Percentiles rank a stretch among this genome's conserved stretches.
Conservation (phyloP, 2,888 invertebrate genomes). For the Proisotoma minuta region DNA sequence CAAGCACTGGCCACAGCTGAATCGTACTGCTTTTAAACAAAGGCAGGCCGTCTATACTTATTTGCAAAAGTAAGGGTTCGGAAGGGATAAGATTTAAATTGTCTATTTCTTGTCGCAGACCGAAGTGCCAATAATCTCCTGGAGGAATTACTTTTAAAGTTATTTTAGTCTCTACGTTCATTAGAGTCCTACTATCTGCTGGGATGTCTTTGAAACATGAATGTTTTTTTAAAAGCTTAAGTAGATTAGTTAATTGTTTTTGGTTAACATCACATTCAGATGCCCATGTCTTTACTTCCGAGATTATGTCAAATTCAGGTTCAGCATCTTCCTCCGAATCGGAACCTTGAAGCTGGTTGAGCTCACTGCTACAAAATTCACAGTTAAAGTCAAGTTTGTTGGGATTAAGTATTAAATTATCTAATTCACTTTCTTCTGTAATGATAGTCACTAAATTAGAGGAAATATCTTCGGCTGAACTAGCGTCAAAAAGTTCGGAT, state of each 20-base stretch:
- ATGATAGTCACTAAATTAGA: not conserved
- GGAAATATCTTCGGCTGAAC: not conserved
- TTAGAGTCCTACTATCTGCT: not conserved
- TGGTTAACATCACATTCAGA: not conserved
- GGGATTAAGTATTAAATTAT: too few species aligned
- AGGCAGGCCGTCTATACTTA: not conserved
- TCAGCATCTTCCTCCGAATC: not conserved
- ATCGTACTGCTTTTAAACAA: not conserved
- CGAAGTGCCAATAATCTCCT: conserved; percentile 10
- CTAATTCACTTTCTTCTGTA: not conserved
- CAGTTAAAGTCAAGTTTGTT: too few species aligned
- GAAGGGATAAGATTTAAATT: not conserved
- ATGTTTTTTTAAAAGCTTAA: not conserved
- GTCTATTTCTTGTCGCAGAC: not conserved
- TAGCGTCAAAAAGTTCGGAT: not conserved
- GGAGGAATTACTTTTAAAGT: not conserved
- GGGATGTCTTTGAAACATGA: conserved; percentile 1
- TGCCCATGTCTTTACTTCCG: not conserved
- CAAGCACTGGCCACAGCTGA: not conserved
- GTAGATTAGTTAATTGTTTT: not conserved
- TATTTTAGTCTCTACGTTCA: not conserved
- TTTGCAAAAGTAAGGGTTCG: not conserved
- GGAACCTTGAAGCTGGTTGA: not conserved
- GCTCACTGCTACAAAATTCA: not conserved
- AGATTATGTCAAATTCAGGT: not conserved